Base-by-base conservation (phyloP, 2,888 invertebrate genomes). In the Caradrina kadenii region DNA sequence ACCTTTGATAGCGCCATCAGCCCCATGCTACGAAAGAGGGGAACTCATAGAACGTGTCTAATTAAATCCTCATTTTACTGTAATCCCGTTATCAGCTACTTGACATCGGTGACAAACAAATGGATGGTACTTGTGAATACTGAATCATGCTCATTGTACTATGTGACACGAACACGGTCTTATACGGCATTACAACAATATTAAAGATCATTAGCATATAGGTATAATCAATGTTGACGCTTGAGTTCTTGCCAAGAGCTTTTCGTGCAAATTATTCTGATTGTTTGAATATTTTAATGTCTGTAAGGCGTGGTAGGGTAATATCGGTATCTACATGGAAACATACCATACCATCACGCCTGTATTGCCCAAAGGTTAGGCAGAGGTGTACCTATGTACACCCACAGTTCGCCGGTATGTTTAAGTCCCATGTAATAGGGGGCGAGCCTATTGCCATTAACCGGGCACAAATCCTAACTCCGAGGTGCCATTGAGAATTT, bases 21-120 rank as follows among this genome's bases (percentile, higher is more conserved):
- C 62, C 39, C 63, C n/a, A 35, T 78, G 17, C 50, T 49, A 64
- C 49, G 54, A 48, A 65, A 71, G 17, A 61, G 56, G 45, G 63
- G 39, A 54, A 63, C 22, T 60, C 31, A 56, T 53, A 63, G 53
- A 61, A 73, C 31, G 35, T 54, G 21, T 62, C 39, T 63, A 75
- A 75, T 82, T 80, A 79, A 82, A 66, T 82, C 2, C 73, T 61
- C 66, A 79, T 82, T 78, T 69, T 55, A 56, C 45, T 73, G 62
- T 82, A 73, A 82, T 63, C 66, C 55, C 48, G 53, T 50, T 82
- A 78, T 79, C 82, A 63, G 48, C 39, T 53, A 60, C 61, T 62
- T 56, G 49, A 63, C 64, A 55, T 69, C 6, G 53, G 53, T 53
- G 52, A 56, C 53, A 71, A 70, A 78, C 54, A 66, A 22, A 72